phyloP scores from a whole-genome alignment of 1,140 invertebrate species.

The Zaprionus davidi region DNA sequence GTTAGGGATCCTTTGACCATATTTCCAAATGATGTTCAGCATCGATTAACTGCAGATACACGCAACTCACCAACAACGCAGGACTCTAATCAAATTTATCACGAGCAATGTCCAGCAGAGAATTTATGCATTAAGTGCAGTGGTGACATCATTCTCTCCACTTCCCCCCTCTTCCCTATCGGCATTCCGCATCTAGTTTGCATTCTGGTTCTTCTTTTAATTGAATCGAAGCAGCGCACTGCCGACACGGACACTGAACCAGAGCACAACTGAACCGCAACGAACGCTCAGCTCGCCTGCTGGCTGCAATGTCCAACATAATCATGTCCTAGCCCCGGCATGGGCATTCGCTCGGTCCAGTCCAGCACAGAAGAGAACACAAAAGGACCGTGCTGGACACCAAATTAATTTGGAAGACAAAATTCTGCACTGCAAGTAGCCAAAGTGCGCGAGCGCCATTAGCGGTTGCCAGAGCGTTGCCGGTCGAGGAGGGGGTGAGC shows the following conservation, averaged over 20 bases:
- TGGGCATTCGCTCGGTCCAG: conserved; percentile 9
- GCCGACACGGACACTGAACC: conserved; percentile 14
- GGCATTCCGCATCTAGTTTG: conserved; percentile 49
- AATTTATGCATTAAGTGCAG: conserved; percentile 81
- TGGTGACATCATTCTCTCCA: conserved; percentile 34
- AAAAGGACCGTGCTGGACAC: conserved; percentile 53
- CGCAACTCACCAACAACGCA: conserved; percentile 37
- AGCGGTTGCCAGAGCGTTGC: conserved; percentile 40
- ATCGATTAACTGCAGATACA: conserved; percentile 38
- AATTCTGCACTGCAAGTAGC: conserved; percentile 69
- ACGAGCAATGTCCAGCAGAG: conserved; percentile 68
- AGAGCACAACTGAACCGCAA: conserved; percentile 17
- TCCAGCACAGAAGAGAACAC: neutral
- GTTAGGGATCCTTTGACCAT: neutral
- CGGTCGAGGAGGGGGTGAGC: neutral
- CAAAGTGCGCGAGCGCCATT: conserved; percentile 67
- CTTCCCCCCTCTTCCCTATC: conserved; percentile 18
- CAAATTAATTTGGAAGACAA: conserved; percentile 80
- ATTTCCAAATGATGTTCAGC: neutral
- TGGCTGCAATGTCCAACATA: conserved; percentile 71
- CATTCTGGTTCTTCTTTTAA: conserved; percentile 61
- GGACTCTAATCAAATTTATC: conserved; percentile 62
- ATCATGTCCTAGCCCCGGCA: conserved; percentile 59
- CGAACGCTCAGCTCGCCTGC: conserved; percentile 25
- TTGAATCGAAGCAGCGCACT: conserved; percentile 65